A percentile compares a stretch with the other conserved stretches of the same genome.
Conservation (phyloP, 2,797 vertebrate genomes). For the Nannoperca australis region DNA sequence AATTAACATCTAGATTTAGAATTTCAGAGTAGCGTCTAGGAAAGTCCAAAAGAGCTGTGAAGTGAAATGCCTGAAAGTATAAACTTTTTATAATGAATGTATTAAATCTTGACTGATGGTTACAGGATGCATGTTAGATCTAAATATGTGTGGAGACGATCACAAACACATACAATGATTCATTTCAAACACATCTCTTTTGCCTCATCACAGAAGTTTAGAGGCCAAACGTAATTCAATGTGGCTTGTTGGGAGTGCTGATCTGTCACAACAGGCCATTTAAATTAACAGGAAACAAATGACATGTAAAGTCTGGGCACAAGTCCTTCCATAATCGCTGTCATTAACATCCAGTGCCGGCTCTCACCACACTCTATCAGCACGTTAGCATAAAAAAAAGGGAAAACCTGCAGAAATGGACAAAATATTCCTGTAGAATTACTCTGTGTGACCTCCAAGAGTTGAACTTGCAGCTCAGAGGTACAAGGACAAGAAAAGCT, state of each 20-base stretch:
- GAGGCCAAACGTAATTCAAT: neutral
- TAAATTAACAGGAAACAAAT: slow-evolving; percentile 41
- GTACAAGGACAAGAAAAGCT: slow-evolving; percentile 30
- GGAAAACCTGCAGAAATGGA: neutral
- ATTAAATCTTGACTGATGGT: neutral
- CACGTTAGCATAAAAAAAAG: neutral
- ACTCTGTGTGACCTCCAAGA: slow-evolving; percentile 34
- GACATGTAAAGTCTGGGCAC: slow-evolving; percentile 9
- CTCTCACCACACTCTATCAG: slow-evolving; percentile 9
- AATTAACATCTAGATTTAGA: slow-evolving; percentile 8
- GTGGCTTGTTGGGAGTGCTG: slow-evolving; percentile 16
- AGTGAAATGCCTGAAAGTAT: neutral
- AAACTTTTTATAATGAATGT: neutral
- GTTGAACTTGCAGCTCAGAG: slow-evolving; percentile 14
- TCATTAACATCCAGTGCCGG: slow-evolving; percentile 34
- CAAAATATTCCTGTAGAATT: neutral
- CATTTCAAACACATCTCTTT: neutral
- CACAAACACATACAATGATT: neutral
- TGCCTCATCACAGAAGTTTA: neutral
- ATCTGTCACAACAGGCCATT: slow-evolving; percentile 36
- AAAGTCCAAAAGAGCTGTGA: slow-evolving; percentile 11
- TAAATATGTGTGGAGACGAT: neutral
- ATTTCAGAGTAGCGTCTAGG: neutral
- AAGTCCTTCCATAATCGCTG: slow-evolving; percentile 31
- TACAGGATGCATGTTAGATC: neutral